Evolutionary conservation across 2,797 vertebrate species (phyloP).

Genomic region (Melopsittacus undulatus): DNA sequence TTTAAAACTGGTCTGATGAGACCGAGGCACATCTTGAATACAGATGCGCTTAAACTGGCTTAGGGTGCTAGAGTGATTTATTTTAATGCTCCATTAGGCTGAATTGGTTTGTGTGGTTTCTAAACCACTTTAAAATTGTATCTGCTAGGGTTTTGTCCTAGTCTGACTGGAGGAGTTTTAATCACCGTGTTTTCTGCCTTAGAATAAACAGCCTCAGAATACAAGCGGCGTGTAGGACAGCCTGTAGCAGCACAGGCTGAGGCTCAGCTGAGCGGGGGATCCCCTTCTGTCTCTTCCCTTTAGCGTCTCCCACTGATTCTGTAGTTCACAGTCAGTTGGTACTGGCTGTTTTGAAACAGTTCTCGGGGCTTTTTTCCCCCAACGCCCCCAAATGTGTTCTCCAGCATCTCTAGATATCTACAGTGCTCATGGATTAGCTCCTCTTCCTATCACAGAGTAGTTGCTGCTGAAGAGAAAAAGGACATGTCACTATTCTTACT

Average conservation of each 20-base stretch:
- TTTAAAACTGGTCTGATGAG: conserved; percentile 41
- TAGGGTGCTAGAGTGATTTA: conserved; percentile 62
- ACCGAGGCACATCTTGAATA: conserved; percentile 32
- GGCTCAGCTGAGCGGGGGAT: background rate
- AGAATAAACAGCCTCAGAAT: background rate
- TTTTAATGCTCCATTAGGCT: conserved; percentile 62
- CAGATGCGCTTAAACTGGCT: conserved; percentile 61
- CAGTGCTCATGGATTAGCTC: background rate
- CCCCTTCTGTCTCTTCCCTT: background rate
- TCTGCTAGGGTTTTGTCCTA: conserved; percentile 27
- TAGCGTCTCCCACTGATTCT: background rate
- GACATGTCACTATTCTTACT: conserved; percentile 1
- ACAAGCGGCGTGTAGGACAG: background rate
- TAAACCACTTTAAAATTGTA: conserved; percentile 41
- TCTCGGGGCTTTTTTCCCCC: background rate
- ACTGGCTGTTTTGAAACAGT: background rate
- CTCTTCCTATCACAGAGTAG: conserved; percentile 21
- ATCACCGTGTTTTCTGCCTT: background rate
- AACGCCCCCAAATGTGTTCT: background rate
- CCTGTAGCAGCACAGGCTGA: background rate
- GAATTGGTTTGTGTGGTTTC: conserved; percentile 60
- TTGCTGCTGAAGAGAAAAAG: conserved; percentile 24
- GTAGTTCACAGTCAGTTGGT: background rate
- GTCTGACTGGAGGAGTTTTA: background rate
- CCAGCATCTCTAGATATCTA: background rate